These are phyloP conservation scores for Leptocoma aspasia DNA, from an alignment of 2,113 vertebrate genomes.

Conservation along the genomic window DNA sequence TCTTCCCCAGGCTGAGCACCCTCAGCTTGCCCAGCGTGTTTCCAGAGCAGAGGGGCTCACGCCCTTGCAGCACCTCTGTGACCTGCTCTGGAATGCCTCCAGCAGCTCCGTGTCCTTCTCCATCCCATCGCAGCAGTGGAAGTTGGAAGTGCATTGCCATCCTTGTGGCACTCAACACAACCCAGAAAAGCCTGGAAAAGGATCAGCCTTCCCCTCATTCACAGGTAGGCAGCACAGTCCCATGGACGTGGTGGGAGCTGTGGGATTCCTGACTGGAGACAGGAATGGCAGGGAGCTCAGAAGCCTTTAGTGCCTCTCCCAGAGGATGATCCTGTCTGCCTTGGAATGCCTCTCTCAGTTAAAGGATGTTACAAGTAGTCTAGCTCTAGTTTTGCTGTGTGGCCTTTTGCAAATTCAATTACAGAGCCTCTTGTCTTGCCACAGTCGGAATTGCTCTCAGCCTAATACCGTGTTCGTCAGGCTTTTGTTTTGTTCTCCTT, in stretches of 20 bases:
- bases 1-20: neutral
- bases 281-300: neutral
- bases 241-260: neutral
- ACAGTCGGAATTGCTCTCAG: neutral
- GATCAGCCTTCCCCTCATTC: neutral
- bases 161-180: fast-evolving
- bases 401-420: constrained; percentile 28
- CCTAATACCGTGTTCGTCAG: neutral
- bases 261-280: neutral
- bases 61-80: fast-evolving
- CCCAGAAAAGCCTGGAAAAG: neutral
- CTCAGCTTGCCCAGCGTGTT: neutral
- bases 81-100: fast-evolving
- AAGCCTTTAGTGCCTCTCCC: fast-evolving
- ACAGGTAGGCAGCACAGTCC: fast-evolving
- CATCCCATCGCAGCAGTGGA: fast-evolving
- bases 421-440: constrained; percentile 37
- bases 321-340: neutral
- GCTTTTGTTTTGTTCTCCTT: constrained; percentile 19
- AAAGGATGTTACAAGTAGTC: neutral
- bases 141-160: too few relatives aligned
- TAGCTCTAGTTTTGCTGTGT: neutral
- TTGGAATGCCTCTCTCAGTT: neutral
- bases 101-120: neutral
- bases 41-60: neutral